Evolutionary conservation across 1,140 invertebrate species (phyloP), one percentile per base, ranked within the genome.

Genomic region (Heliconius eleuchia): DNA sequence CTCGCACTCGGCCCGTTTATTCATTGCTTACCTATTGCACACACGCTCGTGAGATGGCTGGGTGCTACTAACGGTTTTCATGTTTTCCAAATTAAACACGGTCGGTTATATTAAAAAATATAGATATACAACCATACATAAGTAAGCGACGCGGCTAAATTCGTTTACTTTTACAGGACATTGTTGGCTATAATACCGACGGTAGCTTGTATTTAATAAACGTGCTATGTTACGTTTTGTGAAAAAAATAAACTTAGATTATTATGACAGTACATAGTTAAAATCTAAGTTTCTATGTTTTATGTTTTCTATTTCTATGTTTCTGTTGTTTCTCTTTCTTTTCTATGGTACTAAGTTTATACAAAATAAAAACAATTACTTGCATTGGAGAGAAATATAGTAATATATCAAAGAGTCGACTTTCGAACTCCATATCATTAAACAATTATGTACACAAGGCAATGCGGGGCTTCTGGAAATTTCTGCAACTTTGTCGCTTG

Each of bases 1-100:
- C 88, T 86, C 85, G 86, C 86, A 88, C 89, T 89, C 88, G 85
- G 84, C 85, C 83, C 88, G 87, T 87, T 92, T 93, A 92, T 94
- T 94, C 92, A 94, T 92, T 92, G 91, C 88, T 90, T 90, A 92
- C 93, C 91, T 94, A 94, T 92, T 93, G 89, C 91, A 91, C 87
- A 89, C 86, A 86, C 77, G 79, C 83, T 83, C 80, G 76, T 85
- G 79, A 88, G 86, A 88, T 84, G 86, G 85, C 82, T 86, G 66
- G 80, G 50, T 82, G 74, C 79, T 85, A 82, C 83, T 78, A 83
- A 50, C 80, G 78, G 77, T 85, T 81, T 60, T 85, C 77, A 77
- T 75, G 73, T 74, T 60, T 71, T 39, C 8, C 0, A 71, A 55
- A 72, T 55, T 71, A 71, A 39, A 77, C 70, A 71, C 18, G 70